A percentile compares a stretch with the other conserved stretches of the same genome.
Evolutionary conservation across 2,888 invertebrate species (phyloP).

Genomic region (Eupithecia dodoneata): DNA sequence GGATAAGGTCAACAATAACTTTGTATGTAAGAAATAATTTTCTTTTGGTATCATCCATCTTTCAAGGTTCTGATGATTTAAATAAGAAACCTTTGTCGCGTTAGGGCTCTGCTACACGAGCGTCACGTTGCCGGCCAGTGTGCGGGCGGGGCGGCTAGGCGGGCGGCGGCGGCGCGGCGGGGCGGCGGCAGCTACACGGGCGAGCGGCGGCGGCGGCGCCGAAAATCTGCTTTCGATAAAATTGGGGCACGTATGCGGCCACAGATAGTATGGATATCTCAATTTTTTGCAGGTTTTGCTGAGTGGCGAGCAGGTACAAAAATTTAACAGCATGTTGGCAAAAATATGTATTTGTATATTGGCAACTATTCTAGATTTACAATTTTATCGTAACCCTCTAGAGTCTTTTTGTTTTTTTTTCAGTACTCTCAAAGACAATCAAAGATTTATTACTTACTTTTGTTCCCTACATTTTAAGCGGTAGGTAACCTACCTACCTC

Average conservation of each 20-base stretch:
- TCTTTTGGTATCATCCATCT: background rate
- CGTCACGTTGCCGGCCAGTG: no score
- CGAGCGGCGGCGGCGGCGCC: background rate
- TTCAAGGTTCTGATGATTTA: background rate
- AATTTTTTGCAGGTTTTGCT: slow-evolving; percentile 42
- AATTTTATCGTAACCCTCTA: background rate
- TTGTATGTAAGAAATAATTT: no score
- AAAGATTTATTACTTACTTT: background rate
- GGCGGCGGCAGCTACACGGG: background rate
- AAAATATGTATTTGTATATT: slow-evolving; percentile 16
- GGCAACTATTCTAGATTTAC: background rate
- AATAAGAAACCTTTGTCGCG: no score
- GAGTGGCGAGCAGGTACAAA: slow-evolving; percentile 37
- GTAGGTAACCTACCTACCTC: no score
- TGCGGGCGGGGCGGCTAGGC: no score
- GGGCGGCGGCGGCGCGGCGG: no score
- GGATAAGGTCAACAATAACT: no score
- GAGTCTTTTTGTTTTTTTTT: background rate
- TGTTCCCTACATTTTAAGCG: background rate
- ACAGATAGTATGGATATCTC: slow-evolving; percentile 39
- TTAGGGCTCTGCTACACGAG: no score
- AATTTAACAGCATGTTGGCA: slow-evolving; percentile 29
- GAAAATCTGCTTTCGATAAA: slow-evolving; percentile 18
- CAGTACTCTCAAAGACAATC: background rate
- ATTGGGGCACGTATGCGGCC: slow-evolving; percentile 7